phyloP scores from a whole-genome alignment of 1,140 invertebrate species.

The Cydia amplana region DNA sequence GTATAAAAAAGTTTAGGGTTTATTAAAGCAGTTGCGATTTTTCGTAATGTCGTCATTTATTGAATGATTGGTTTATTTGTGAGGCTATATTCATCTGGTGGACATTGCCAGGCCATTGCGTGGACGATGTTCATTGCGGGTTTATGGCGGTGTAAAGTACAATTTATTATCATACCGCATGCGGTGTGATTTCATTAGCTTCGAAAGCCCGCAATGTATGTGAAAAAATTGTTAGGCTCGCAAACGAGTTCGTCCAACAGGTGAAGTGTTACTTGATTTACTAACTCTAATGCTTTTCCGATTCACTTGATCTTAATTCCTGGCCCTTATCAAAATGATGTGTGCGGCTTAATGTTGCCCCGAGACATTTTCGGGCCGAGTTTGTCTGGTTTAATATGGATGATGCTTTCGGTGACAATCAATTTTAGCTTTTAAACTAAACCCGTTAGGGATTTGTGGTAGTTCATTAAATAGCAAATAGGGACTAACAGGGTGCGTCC shows the following conservation, averaged over 20 bases:
- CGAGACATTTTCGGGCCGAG: constrained; percentile 5
- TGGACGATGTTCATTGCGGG: not conserved
- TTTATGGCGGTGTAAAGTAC: not conserved
- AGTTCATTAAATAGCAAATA: not conserved
- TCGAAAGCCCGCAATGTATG: not conserved
- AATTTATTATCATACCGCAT: too few species aligned
- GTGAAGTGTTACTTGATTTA: constrained; percentile 72
- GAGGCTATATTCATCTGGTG: constrained; percentile 5
- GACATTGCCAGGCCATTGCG: not conserved
- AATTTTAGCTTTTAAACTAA: not conserved
- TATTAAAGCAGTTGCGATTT: not conserved
- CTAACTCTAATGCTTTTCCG: constrained; percentile 72
- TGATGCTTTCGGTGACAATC: constrained; percentile 11
- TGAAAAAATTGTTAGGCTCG: not conserved
- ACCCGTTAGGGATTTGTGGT: not conserved
- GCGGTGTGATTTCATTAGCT: not conserved
- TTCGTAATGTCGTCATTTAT: not conserved
- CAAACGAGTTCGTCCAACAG: constrained; percentile 55
- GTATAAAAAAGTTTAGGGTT: too few species aligned
- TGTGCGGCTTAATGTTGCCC: constrained; percentile 44
- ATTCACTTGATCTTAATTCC: constrained; percentile 67
- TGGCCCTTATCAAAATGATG: constrained; percentile 69
- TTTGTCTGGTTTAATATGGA: constrained; percentile 6
- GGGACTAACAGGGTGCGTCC: too few species aligned
- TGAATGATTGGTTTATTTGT: not conserved